Conservation (phyloP, 2,888 invertebrate genomes). For the Hirtodrosophila histrioides region DNA sequence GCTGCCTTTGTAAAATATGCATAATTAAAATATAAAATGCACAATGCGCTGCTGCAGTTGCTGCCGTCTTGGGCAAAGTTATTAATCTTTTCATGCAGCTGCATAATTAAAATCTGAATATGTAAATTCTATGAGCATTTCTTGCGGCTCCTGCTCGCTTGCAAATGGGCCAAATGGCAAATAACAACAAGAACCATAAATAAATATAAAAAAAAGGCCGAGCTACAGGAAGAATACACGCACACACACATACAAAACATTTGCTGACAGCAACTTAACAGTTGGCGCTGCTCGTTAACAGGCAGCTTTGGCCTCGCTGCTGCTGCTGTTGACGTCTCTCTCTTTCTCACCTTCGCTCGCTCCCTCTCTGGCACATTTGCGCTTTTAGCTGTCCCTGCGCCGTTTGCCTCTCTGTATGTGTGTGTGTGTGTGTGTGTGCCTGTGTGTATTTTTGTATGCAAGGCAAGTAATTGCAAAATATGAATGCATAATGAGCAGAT, state of each 20-base stretch:
- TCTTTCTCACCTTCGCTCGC: constrained; percentile 29
- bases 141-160: constrained; percentile 16
- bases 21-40: constrained; percentile 76
- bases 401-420: constrained; percentile 14
- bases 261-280: constrained; percentile 64
- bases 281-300: constrained; percentile 63
- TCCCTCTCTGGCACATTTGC: constrained; percentile 29
- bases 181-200: constrained; percentile 22
- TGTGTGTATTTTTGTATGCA: constrained; percentile 29
- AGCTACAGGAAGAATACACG: constrained; percentile 20
- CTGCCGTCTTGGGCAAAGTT: constrained; percentile 55
- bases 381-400: constrained; percentile 49
- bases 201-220: constrained; percentile 36
- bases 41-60: constrained; percentile 43
- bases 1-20: constrained; percentile 60
- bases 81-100: constrained; percentile 84
- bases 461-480: constrained; percentile 76
- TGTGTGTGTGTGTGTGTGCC: constrained; percentile 29
- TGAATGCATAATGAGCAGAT: constrained; percentile 83
- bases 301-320: constrained; percentile 42
- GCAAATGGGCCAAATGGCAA: constrained; percentile 54
- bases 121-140: constrained; percentile 69
- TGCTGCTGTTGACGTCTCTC: constrained; percentile 29
- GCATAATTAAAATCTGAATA: constrained; percentile 84
- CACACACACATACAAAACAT: constrained; percentile 27